Conservation (phyloP, 2,113 vertebrate genomes). For the Neodontobutis hainanensis region DNA sequence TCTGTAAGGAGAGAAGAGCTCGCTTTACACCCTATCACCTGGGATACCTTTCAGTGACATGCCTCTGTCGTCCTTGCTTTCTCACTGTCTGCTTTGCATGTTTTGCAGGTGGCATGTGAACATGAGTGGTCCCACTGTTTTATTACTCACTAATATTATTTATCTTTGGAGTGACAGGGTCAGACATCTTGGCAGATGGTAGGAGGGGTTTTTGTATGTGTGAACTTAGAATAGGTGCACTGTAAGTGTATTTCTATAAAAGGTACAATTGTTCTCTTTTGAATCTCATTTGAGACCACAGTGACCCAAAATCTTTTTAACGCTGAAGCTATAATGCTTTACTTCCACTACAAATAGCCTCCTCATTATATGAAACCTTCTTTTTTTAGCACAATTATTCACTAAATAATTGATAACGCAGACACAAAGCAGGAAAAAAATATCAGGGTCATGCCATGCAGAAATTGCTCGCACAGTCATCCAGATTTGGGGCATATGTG, state of each 20-base stretch:
- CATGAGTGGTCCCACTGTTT: slow-evolving; percentile 34
- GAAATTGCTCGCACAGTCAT: slow-evolving; percentile 48
- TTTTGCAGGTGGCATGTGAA: slow-evolving; percentile 63
- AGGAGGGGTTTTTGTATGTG: slow-evolving; percentile 25
- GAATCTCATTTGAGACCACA: slow-evolving; percentile 31
- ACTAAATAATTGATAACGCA: slow-evolving; percentile 69
- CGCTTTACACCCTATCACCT: slow-evolving; percentile 66
- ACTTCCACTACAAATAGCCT: slow-evolving; percentile 10
- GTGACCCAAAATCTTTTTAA: background rate
- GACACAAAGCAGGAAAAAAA: slow-evolving; percentile 65
- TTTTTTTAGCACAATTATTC: slow-evolving; percentile 63
- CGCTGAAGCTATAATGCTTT: slow-evolving; percentile 16
- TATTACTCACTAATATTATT: slow-evolving; percentile 66
- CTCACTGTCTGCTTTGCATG: slow-evolving; percentile 37
- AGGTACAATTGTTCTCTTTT: slow-evolving; percentile 33
- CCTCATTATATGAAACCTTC: slow-evolving; percentile 41
- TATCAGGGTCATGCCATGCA: slow-evolving; percentile 68
- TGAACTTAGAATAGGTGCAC: background rate
- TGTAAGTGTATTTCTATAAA: slow-evolving; percentile 32
- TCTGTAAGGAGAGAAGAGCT: slow-evolving; percentile 63
- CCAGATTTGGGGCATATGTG: slow-evolving; percentile 58
- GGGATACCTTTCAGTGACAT: slow-evolving; percentile 67
- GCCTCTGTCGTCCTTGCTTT: slow-evolving; percentile 10
- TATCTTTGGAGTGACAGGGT: slow-evolving; percentile 68
- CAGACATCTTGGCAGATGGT: slow-evolving; percentile 61